phyloP scores from a whole-genome alignment of 2,113 vertebrate genomes.

The crab-eating macaque (Macaca fascicularis) region DNA sequence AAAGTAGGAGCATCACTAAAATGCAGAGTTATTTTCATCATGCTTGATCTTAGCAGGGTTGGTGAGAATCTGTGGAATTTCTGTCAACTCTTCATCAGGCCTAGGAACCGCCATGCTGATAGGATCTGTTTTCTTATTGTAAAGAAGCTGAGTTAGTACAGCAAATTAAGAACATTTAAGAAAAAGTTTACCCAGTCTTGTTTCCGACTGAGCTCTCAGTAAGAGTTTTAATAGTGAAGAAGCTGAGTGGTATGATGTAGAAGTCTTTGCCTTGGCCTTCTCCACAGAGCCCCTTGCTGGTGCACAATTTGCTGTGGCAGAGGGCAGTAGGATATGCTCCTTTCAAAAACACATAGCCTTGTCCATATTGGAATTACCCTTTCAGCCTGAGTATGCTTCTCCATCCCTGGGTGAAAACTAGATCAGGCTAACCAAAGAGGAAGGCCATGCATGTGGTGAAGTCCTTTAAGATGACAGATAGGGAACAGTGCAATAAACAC shows the following conservation, averaged over 20 bases:
- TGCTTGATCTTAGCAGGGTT: slow-evolving; percentile 53
- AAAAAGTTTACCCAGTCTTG: slow-evolving; percentile 38
- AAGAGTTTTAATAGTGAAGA: slow-evolving; percentile 15
- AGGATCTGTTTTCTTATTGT: slow-evolving; percentile 31
- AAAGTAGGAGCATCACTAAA: slow-evolving; percentile 66
- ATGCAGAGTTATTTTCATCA: slow-evolving; percentile 41
- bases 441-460: slow-evolving; percentile 70
- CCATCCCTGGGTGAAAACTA: slow-evolving; percentile 71
- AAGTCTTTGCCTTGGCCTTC: not conserved
- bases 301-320: slow-evolving; percentile 26
- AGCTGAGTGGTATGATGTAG: not conserved
- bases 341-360: not conserved
- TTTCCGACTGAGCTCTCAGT: slow-evolving; percentile 58
- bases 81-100: slow-evolving; percentile 74
- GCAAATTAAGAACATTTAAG: not conserved
- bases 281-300: slow-evolving; percentile 26
- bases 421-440: slow-evolving; percentile 82
- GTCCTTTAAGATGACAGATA: slow-evolving; percentile 78
- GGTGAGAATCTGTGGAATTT: slow-evolving; percentile 58
- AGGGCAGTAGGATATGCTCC: not conserved
- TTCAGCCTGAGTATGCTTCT: slow-evolving; percentile 67
- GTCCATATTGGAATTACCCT: slow-evolving; percentile 9
- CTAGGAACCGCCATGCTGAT: slow-evolving; percentile 67
- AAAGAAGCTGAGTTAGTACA: slow-evolving; percentile 21
- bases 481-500: slow-evolving; percentile 86